Evolutionary conservation across 1,140 invertebrate genomes (phyloP).

Genomic region (Eupristina koningsbergeri): DNA sequence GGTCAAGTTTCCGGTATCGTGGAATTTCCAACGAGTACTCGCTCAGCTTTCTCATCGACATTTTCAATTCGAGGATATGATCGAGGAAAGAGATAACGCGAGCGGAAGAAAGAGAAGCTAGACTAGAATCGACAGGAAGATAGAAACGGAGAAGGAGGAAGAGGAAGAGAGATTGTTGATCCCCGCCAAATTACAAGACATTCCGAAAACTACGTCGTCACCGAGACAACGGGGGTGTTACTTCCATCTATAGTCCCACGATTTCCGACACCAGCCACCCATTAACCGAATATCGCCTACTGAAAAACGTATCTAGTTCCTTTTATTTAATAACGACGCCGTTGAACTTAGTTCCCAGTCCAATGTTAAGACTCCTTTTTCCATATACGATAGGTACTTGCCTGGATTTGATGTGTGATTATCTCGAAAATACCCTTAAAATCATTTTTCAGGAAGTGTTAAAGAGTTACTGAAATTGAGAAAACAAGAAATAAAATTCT

Average conservation of each 20-base stretch:
- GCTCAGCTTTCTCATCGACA: neutral
- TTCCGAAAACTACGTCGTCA: slow-evolving; percentile 18
- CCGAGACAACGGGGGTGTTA: neutral
- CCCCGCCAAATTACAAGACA: slow-evolving; percentile 1
- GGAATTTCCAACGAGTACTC: neutral
- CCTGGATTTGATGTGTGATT: neutral
- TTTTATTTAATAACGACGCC: slow-evolving; percentile 10
- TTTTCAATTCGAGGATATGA: neutral
- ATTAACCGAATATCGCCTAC: slow-evolving; percentile 8
- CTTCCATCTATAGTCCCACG: neutral
- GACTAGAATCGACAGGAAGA: neutral
- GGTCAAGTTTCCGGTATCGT: neutral
- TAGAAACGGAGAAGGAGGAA: neutral
- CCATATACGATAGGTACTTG: neutral
- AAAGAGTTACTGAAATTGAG: neutral
- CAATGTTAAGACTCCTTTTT: neutral
- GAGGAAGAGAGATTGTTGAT: neutral
- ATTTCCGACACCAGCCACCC: neutral
- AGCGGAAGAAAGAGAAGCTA: neutral
- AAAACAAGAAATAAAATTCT: no score
- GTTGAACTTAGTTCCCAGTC: no score
- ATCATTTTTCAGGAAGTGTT: neutral
- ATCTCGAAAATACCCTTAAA: no score
- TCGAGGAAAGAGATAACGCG: neutral
- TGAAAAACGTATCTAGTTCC: neutral